Evolutionary conservation across 1,140 invertebrate species (phyloP).

Genomic region (Plectrocnemia conspersa): DNA sequence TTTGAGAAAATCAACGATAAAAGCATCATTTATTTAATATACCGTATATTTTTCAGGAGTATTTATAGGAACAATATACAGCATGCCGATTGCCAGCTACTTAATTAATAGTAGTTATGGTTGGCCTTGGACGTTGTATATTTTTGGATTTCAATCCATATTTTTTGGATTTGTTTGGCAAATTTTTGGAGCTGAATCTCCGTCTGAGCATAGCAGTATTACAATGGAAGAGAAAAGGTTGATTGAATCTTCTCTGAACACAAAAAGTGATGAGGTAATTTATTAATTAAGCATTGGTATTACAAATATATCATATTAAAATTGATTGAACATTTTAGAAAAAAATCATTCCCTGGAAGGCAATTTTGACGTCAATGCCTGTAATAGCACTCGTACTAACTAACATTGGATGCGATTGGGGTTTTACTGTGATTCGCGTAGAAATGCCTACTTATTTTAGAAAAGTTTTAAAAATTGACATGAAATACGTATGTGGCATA

Average conservation of each 20-base stretch:
- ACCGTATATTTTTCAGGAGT: conserved; percentile 14
- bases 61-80: conserved; percentile 5
- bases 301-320: too few species aligned
- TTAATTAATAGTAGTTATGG: conserved; percentile 6
- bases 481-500: conserved; percentile 13
- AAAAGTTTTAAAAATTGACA: neutral
- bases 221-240: conserved; percentile 1
- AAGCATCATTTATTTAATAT: too few species aligned
- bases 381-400: conserved; percentile 3
- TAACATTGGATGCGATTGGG: conserved; percentile 11
- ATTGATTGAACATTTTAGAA: conserved; percentile 1
- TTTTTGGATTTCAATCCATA: conserved; percentile 12
- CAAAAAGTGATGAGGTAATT: neutral
- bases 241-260: conserved; percentile 9
- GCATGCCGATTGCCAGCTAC: conserved; percentile 3
- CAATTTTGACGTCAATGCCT: conserved; percentile 10
- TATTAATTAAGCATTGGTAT: too few species aligned
- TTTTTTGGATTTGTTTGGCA: neutral
- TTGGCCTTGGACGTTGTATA: conserved; percentile 16
- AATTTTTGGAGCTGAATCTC: neutral
- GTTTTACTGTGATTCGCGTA: conserved; percentile 9
- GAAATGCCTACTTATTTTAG: conserved; percentile 12
- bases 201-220: conserved; percentile 1
- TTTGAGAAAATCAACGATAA: neutral
- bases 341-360: conserved; percentile 5